Base-by-base conservation (phyloP, 2,113 vertebrate genomes). In the Platycercus adscitus region DNA sequence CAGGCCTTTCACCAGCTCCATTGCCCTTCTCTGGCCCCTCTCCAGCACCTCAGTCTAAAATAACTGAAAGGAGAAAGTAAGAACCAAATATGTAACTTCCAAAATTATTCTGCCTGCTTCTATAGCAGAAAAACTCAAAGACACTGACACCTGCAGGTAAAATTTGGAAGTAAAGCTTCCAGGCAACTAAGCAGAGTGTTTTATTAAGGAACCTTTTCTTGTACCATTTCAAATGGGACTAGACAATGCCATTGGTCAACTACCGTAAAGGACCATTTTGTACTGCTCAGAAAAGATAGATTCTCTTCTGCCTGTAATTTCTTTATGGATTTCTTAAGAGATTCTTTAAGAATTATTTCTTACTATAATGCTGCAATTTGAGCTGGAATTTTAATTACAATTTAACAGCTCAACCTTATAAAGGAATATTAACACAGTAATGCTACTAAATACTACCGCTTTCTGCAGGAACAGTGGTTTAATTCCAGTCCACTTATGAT, bases 271-370 rank as follows among this genome's bases (percentile, higher is more conserved):
- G 43, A 68, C 83, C 64, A 83, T 86, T 80, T 85, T 88, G 26
- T 55, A 83, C 26, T 41, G 29, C 6, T 19, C 39, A 63, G 46
- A 90, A 91, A 77, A 87, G 31, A 56, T 9, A 88, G 24, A 21
- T 14, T 65, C 13, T 90, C 21, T 78, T 88, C 64, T 83, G 37
- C 21, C 41, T 93, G 53, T 53, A 50, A 81, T 92, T 69, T 83
- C 58, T 66, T 84, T 50, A 89, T 37, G 18, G n/a, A 71, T 81
- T 53, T 61, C 93, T 13, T 0, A 86, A 81, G 44, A 58, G 3
- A 61, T 88, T 33, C 18, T 73, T 75, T 71, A 83, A 77, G 79
- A 85, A 96, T 52, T 26, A 83, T 88, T 90, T 93, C 44, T 55
- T 60, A 81, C 23, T 70, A 35, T 75, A 86, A 70, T 79, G 21